Evolutionary conservation across 2,113 vertebrate genomes (phyloP), one percentile per base, ranked within the genome.

Genomic region (Triplophysa dalaica): DNA sequence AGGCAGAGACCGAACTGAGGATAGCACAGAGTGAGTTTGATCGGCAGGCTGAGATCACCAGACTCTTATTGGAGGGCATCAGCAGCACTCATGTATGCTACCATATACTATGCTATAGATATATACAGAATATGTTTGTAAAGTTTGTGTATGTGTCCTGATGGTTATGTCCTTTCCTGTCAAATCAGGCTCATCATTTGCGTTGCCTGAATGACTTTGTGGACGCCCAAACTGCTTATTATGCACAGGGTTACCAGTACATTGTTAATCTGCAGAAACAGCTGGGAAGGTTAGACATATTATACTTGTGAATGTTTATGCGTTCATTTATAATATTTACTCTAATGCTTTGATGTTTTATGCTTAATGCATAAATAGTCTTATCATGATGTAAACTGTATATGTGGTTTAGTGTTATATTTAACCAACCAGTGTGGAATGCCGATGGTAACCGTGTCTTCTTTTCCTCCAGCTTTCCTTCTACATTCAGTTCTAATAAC

Each of bases 241-340:
- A 98, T 77, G 96, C 96, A 79, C 96, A 99, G 56, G 98, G 95
- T 90, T 99, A 98, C 90, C 97, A 99, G 81, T 99, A 98, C 82
- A 98, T 98, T 96, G 89, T 97, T 91, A 96, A 97, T 84, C 96
- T 99, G 13, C 97, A 99, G 75, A 99, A 98, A 88, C 97, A 99
- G 77, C 94, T 99, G 83, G 97, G 98, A 93, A 99, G 98, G 98
- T 99, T 84, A 76, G 73, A 61, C 6, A 14, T 1, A 10, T 5
- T 19, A 8, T 17, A 22, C 11, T n/a, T 70, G 19, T 24, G 22
- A 22, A 58, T 21, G 17, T 70, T 1, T 56, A 14, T n/a, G 1
- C 13, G 17, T 41, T 24, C 58, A 6, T 19, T 60, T 73, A 11
- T 22, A 9, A 13, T 41, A 22, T 14, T 75, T 63, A 60, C 16